Percentiles rank a stretch among this genome's conserved stretches.
These are phyloP conservation scores for Synergus itoensis DNA, from an alignment of 2,888 invertebrate species.

Conservation along the genomic window DNA sequence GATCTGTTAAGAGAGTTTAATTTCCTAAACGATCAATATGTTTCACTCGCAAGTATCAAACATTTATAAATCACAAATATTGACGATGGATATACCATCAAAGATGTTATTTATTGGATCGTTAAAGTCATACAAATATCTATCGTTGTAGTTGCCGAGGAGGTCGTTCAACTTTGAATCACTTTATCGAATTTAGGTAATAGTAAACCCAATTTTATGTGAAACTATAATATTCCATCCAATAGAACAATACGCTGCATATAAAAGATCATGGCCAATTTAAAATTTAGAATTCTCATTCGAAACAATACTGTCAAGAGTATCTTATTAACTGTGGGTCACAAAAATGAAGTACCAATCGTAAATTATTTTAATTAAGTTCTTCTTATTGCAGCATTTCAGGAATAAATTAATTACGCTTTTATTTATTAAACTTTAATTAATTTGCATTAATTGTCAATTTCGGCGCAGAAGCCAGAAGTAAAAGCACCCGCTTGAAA, in stretches of 20 bases:
- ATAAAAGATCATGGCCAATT: background rate
- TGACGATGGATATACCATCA: constrained; percentile 14
- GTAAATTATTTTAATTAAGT: background rate
- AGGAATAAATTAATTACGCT: background rate
- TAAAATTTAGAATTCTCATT: background rate
- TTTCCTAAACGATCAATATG: background rate
- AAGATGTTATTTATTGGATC: constrained; percentile 8
- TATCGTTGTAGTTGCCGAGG: background rate
- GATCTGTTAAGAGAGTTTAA: background rate
- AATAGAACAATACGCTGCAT: background rate
- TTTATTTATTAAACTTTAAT: background rate
- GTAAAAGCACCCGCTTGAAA: background rate
- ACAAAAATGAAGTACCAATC: background rate
- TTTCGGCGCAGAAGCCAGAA: background rate
- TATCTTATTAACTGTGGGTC: too few relatives aligned
- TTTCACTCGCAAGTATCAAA: background rate
- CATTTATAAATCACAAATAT: constrained; percentile 4
- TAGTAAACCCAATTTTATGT: background rate
- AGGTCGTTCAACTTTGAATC: background rate
- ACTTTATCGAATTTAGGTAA: background rate
- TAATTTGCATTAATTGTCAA: background rate
- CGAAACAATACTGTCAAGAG: background rate
- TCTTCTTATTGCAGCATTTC: background rate
- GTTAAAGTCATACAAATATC: background rate
- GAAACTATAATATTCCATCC: background rate